Evolutionary conservation across 2,888 invertebrate genomes (phyloP).

Genomic region (Ypsolopha scabrella): DNA sequence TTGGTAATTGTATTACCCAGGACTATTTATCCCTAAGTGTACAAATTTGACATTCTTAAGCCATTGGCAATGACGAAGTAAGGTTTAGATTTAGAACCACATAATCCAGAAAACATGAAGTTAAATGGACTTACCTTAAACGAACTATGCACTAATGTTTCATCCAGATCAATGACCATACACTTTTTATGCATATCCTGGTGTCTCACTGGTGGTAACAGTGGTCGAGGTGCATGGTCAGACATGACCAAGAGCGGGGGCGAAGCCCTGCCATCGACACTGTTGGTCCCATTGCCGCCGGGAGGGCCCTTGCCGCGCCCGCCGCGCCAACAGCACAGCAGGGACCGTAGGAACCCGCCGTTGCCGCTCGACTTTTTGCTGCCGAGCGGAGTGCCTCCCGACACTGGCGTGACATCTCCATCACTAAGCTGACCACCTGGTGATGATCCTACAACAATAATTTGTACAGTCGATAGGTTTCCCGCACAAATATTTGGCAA

Average conservation of each 20-base stretch:
- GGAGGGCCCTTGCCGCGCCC: conserved; percentile 71
- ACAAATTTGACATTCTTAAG: too few species aligned
- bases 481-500: background rate
- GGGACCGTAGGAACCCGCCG: conserved; percentile 85
- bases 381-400: conserved; percentile 57
- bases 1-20: too few species aligned
- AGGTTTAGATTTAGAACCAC: too few species aligned
- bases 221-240: conserved; percentile 79
- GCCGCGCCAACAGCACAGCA: conserved; percentile 87
- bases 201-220: conserved; percentile 90
- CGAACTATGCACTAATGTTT: conserved; percentile 99
- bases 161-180: conserved; percentile 99
- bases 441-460: conserved; percentile 66
- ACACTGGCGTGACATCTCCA: conserved; percentile 64
- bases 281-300: conserved; percentile 74
- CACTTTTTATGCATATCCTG: conserved; percentile 98
- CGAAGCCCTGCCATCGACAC: conserved; percentile 75
- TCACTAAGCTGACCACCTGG: conserved; percentile 68
- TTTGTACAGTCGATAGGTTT: conserved; percentile 20
- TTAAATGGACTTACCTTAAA: conserved; percentile 87
- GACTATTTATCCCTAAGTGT: too few species aligned
- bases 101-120: too few species aligned
- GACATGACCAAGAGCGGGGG: conserved; percentile 67
- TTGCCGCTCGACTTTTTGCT: conserved; percentile 55
- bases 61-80: too few species aligned